These are phyloP conservation scores for Brenthis ino DNA, from an alignment of 2,888 invertebrate species.

Conservation along the genomic window DNA sequence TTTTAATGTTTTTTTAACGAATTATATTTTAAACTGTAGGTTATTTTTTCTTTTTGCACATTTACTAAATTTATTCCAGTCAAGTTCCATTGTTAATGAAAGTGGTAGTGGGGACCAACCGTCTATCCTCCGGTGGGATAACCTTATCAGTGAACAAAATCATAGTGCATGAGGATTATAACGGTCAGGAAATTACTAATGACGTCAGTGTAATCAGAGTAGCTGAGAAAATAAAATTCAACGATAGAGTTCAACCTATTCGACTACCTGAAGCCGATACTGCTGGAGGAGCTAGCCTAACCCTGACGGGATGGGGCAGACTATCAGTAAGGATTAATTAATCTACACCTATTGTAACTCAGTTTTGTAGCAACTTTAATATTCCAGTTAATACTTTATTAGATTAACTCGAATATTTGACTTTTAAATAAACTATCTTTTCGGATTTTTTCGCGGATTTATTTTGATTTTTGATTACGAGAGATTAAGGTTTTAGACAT, in stretches of 20 bases:
- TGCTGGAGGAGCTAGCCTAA: constrained; percentile 53
- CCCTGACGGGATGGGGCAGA: constrained; percentile 77
- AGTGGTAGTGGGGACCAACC: constrained; percentile 77
- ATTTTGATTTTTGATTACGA: too few species aligned
- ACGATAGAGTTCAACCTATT: constrained; percentile 60
- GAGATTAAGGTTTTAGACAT: too few species aligned
- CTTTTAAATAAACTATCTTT: too few species aligned
- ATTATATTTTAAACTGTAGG: too few species aligned
- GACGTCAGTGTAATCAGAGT: constrained; percentile 74
- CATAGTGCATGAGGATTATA: constrained; percentile 68
- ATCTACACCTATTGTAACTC: neutral
- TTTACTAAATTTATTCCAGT: constrained; percentile 30
- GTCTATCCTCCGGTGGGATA: constrained; percentile 65
- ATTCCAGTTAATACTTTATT: neutral
- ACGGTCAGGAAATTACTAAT: constrained; percentile 57
- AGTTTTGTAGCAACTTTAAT: too few species aligned
- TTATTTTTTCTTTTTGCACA: too few species aligned
- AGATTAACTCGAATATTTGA: too few species aligned
- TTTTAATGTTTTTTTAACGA: too few species aligned
- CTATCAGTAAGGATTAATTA: constrained; percentile 56
- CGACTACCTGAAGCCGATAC: constrained; percentile 58
- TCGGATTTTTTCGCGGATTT: too few species aligned
- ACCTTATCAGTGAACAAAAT: constrained; percentile 60
- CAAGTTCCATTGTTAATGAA: constrained; percentile 38
- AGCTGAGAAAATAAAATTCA: constrained; percentile 55